Conservation (phyloP, 2,888 invertebrate species). For the Cephus pygmeus region DNA sequence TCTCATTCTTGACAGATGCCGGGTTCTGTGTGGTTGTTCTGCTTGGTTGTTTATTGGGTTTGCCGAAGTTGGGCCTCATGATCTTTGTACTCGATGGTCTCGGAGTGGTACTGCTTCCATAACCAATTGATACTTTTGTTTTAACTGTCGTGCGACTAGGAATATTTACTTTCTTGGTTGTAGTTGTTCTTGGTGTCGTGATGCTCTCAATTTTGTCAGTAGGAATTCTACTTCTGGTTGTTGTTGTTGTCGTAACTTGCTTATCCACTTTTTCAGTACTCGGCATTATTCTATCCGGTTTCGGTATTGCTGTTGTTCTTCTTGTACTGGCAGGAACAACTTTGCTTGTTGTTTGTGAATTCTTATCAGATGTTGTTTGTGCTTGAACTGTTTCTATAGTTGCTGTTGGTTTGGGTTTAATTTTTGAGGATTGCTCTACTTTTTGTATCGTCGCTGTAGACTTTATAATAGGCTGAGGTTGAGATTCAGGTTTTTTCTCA, state of each 20-base stretch:
- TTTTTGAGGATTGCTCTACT: constrained; percentile 29
- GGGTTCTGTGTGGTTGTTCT: constrained; percentile 14
- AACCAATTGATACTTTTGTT: not conserved
- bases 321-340: not conserved
- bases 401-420: constrained; percentile 34
- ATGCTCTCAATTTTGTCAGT: constrained; percentile 14
- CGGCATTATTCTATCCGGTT: constrained; percentile 12
- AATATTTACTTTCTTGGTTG: constrained; percentile 21
- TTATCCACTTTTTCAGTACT: constrained; percentile 1
- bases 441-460: constrained; percentile 26
- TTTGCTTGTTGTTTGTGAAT: not conserved
- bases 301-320: not conserved
- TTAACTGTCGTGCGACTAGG: not conserved
- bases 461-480: constrained; percentile 8
- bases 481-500: constrained; percentile 8
- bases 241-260: not conserved
- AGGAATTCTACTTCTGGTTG: not conserved
- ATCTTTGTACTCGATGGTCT: constrained; percentile 34
- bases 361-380: constrained; percentile 17
- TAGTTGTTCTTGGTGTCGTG: constrained; percentile 33
- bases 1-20: constrained; percentile 37
- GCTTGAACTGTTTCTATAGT: constrained; percentile 46
- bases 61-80: constrained; percentile 12
- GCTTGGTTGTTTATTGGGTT: constrained; percentile 12
- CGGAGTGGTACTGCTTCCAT: constrained; percentile 27